These are phyloP conservation scores for Unio delphinus DNA, from an alignment of 2,888 invertebrate species.

Conservation along the genomic window DNA sequence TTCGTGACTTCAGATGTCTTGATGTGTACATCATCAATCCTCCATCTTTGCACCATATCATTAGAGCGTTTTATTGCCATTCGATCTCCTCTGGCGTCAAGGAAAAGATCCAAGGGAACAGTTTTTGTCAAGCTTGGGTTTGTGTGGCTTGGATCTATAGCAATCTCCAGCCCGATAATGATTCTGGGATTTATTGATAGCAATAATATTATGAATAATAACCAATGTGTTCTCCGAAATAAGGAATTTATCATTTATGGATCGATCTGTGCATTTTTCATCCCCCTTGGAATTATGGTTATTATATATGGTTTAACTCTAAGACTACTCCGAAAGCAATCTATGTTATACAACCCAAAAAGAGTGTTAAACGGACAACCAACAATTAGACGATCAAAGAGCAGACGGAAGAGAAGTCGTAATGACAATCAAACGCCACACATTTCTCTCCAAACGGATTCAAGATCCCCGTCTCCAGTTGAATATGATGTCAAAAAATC, in stretches of 20 bases:
- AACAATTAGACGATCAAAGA: slow-evolving; percentile 51
- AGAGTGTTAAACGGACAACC: slow-evolving; percentile 39
- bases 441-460: too few species aligned
- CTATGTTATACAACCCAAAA: slow-evolving; percentile 53
- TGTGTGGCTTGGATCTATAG: slow-evolving; percentile 91
- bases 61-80: slow-evolving; percentile 86
- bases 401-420: slow-evolving; percentile 6
- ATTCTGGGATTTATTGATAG: slow-evolving; percentile 75
- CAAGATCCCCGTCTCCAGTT: too few species aligned
- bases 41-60: slow-evolving; percentile 76
- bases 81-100: slow-evolving; percentile 84
- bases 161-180: slow-evolving; percentile 72
- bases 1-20: slow-evolving; percentile 76
- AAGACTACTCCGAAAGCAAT: slow-evolving; percentile 85
- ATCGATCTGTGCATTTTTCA: slow-evolving; percentile 95
- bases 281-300: slow-evolving; percentile 94
- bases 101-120: slow-evolving; percentile 64
- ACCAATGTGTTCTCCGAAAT: slow-evolving; percentile 74
- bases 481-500: too few species aligned
- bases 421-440: too few species aligned
- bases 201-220: slow-evolving; percentile 76
- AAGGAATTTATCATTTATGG: slow-evolving; percentile 82
- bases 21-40: slow-evolving; percentile 75
- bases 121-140: slow-evolving; percentile 86
- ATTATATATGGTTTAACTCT: slow-evolving; percentile 94